Evolutionary conservation across 1,140 invertebrate genomes (phyloP).

Genomic region (Pararge aegeria): DNA sequence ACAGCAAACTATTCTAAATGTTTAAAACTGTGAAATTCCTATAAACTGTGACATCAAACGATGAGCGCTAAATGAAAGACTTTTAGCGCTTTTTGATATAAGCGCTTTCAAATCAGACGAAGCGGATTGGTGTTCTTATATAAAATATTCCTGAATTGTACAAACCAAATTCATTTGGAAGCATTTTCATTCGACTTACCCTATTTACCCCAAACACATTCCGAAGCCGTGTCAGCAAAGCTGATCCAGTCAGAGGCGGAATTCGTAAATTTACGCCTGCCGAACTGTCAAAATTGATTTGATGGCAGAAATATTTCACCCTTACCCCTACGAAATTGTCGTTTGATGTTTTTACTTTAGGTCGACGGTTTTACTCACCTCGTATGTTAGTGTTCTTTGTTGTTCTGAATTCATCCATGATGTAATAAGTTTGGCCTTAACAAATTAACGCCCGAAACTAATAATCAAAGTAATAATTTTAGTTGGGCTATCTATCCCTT

Average conservation of each 20-base stretch:
- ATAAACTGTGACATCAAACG: too few species aligned
- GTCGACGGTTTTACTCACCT: neutral
- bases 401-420: neutral
- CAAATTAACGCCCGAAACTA: too few species aligned
- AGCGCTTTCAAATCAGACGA: too few species aligned
- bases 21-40: too few species aligned
- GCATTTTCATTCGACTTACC: slow-evolving; percentile 1
- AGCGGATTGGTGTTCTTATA: too few species aligned
- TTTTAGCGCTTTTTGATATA: too few species aligned
- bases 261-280: slow-evolving; percentile 21
- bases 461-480: too few species aligned
- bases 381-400: neutral
- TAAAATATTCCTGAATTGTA: too few species aligned
- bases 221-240: slow-evolving; percentile 6
- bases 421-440: too few species aligned
- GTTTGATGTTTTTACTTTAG: neutral
- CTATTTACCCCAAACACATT: slow-evolving; percentile 14
- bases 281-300: slow-evolving; percentile 23
- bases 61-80: too few species aligned
- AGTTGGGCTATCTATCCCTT: too few species aligned
- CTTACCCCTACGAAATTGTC: neutral
- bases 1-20: too few species aligned
- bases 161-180: neutral
- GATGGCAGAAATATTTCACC: slow-evolving; percentile 26
- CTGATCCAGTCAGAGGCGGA: neutral